A percentile compares a stretch with the other conserved stretches of the same genome.
Evolutionary conservation across 92 coral and sea anemone species (phyloP).

Genomic region (Anthopleura xanthogrammica): DNA sequence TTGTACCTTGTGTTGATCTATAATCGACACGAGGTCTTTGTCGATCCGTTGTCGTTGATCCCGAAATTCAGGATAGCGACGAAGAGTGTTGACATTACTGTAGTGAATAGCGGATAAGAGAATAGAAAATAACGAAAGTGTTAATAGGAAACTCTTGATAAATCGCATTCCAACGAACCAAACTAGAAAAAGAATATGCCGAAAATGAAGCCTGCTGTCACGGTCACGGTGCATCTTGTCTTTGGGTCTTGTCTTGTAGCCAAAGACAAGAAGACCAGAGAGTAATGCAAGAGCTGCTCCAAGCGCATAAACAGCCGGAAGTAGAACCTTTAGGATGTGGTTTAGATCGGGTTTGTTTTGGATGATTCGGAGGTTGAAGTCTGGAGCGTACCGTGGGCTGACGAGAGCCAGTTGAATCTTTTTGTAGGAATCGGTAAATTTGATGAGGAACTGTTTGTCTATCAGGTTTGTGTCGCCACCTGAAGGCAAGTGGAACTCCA

Average conservation of each 20-base stretch:
- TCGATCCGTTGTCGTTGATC: slow-evolving; percentile 40
- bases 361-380: slow-evolving; percentile 48
- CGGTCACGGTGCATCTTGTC: slow-evolving; percentile 71
- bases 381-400: slow-evolving; percentile 64
- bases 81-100: slow-evolving; percentile 49
- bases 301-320: slow-evolving; percentile 56
- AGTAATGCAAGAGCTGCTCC: slow-evolving; percentile 48
- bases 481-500: slow-evolving; percentile 75
- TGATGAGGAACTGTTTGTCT: slow-evolving; percentile 71
- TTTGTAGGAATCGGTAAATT: slow-evolving; percentile 59
- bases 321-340: slow-evolving; percentile 38
- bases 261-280: slow-evolving; percentile 58
- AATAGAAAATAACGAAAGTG: slow-evolving; percentile 57
- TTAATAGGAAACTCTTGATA: slow-evolving; percentile 67
- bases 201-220: slow-evolving; percentile 65
- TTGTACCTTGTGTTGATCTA: slow-evolving; percentile 61
- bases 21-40: slow-evolving; percentile 35
- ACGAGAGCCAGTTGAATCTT: slow-evolving; percentile 54
- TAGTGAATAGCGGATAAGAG: slow-evolving; percentile 65
- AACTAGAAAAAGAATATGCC: slow-evolving; percentile 70
- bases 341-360: slow-evolving; percentile 51
- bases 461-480: slow-evolving; percentile 72
- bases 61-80: slow-evolving; percentile 46
- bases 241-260: slow-evolving; percentile 71
- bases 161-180: slow-evolving; percentile 81